phyloP scores from a whole-genome alignment of 2,113 vertebrate genomes.

The Prunella fulvescens region DNA sequence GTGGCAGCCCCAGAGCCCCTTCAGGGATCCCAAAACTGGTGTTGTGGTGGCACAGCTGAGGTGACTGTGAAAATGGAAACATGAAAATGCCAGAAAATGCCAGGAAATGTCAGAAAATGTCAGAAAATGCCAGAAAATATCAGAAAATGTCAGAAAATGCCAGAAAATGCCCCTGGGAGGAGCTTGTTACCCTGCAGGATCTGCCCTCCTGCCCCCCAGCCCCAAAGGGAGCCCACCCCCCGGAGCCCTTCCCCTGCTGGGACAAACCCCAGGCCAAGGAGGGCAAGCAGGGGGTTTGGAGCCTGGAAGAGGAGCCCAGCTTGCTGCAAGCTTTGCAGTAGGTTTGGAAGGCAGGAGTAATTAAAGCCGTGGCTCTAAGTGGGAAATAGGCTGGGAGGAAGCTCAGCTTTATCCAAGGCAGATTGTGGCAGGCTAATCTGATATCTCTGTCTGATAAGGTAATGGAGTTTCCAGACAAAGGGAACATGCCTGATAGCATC shows the following conservation, averaged over 20 bases:
- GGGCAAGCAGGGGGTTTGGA: background rate
- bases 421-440: background rate
- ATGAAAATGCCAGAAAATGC: background rate
- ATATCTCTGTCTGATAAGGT: slow-evolving; percentile 39
- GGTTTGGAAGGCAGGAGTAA: background rate
- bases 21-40: rapidly evolving
- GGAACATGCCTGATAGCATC: background rate
- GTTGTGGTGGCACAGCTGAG: background rate
- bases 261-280: no score
- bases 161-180: background rate
- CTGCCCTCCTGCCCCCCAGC: background rate
- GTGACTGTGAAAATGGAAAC: background rate
- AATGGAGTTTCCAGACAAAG: slow-evolving; percentile 45
- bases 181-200: background rate
- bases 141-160: background rate
- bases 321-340: background rate
- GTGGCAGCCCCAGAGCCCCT: background rate
- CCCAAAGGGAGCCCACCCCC: background rate
- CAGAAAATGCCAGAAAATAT: background rate
- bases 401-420: background rate
- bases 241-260: rapidly evolving
- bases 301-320: background rate
- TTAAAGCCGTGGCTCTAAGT: background rate
- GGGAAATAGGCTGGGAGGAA: background rate
- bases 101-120: background rate